A percentile compares a stretch with the other conserved stretches of the same genome.
These are phyloP conservation scores for Pavo muticus DNA, from an alignment of 2,113 vertebrate genomes.

Conservation along the genomic window DNA sequence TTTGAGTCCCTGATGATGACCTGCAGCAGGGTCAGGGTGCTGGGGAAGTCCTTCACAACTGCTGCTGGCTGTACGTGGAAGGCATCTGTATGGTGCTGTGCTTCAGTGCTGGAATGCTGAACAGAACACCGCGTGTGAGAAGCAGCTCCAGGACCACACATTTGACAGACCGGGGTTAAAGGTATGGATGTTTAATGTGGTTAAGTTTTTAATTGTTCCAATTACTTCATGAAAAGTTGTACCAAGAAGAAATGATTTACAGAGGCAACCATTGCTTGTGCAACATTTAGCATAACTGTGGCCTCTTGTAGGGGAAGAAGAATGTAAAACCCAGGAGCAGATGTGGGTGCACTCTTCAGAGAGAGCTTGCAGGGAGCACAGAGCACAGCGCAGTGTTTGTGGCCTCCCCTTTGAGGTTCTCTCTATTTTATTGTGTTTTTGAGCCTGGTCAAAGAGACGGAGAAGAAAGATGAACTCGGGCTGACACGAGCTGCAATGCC, in stretches of 20 bases:
- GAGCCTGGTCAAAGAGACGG: background rate
- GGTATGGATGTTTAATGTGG: accelerated
- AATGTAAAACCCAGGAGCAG: background rate
- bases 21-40: background rate
- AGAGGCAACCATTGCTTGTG: background rate
- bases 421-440: background rate
- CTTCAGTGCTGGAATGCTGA: background rate
- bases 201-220: background rate
- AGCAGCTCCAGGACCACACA: background rate
- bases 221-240: background rate
- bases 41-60: background rate
- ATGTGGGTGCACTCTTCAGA: background rate
- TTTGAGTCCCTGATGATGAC: background rate
- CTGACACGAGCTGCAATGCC: background rate
- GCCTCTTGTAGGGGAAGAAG: background rate
- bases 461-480: background rate
- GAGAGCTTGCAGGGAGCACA: background rate
- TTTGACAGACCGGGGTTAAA: background rate
- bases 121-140: background rate
- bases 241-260: background rate
- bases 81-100: background rate
- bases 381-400: background rate
- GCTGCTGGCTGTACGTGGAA: accelerated
- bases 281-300: background rate
- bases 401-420: background rate